Percentiles rank a stretch among this genome's conserved stretches.
phyloP scores from a whole-genome alignment of 2,113 vertebrate species.

The Gadus chalcogrammus region DNA sequence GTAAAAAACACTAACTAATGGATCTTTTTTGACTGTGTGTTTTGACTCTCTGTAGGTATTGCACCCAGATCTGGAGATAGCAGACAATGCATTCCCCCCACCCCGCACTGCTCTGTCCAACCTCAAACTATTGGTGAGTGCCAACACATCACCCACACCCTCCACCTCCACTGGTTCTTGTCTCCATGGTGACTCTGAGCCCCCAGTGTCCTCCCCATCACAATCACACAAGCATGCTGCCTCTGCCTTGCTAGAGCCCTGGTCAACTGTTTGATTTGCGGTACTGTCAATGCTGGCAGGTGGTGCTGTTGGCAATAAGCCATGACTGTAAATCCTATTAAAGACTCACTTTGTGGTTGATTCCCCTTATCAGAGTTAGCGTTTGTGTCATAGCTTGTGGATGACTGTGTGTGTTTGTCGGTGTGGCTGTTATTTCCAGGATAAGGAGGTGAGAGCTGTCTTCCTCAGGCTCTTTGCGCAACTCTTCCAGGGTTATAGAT shows the following conservation, averaged over 20 bases:
- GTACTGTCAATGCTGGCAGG: too few species aligned
- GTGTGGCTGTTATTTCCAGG: conserved; percentile 68
- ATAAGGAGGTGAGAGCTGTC: conserved; percentile 94
- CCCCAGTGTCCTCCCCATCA: too few species aligned
- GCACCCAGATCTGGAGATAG: conserved; percentile 95
- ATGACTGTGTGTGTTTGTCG: neutral
- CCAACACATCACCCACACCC: neutral
- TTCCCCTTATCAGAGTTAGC: too few species aligned
- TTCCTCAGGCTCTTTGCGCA: conserved; percentile 97
- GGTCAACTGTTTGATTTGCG: too few species aligned
- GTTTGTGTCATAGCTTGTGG: too few species aligned
- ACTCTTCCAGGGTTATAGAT: conserved; percentile 97
- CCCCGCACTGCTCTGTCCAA: conserved; percentile 88
- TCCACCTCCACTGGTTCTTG: neutral
- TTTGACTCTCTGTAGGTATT: conserved; percentile 78
- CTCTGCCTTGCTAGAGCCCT: too few species aligned
- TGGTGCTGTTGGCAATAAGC: too few species aligned
- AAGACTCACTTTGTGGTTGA: too few species aligned
- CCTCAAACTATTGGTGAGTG: conserved; percentile 92
- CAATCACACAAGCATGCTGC: too few species aligned
- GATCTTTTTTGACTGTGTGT: neutral
- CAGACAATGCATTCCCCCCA: conserved; percentile 95
- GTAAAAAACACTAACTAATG: neutral
- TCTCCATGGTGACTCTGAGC: too few species aligned
- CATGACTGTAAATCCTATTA: too few species aligned